These are phyloP conservation scores for Phyllostomus discolor DNA, from an alignment of 2,113 vertebrate genomes.

Conservation along the genomic window DNA sequence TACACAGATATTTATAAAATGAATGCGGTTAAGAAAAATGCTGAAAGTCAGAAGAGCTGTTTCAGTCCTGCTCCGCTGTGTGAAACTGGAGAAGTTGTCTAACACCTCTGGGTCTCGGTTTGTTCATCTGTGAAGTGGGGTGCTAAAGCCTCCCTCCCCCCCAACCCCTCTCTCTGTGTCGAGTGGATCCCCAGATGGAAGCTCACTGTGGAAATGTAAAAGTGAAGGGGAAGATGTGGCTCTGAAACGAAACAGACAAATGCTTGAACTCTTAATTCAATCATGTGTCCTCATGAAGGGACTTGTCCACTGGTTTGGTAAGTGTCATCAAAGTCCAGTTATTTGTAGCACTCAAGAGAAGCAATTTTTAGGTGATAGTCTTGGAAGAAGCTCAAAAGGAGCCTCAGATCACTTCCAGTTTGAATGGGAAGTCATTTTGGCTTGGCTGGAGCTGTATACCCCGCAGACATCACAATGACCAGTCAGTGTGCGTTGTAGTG, in stretches of 20 bases:
- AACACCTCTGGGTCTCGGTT: not conserved
- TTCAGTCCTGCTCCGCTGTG: not conserved
- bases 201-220: not conserved
- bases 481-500: not conserved
- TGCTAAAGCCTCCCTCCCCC: not conserved
- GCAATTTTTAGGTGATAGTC: not conserved
- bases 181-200: not conserved
- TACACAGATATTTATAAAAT: slow-evolving; percentile 24
- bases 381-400: not conserved
- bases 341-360: not conserved
- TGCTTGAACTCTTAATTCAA: not conserved
- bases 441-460: not conserved
- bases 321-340: not conserved
- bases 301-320: not conserved
- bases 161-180: not conserved
- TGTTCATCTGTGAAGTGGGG: not conserved
- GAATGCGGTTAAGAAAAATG: not conserved
- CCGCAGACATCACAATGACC: not conserved
- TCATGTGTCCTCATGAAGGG: not conserved
- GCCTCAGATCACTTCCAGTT: not conserved
- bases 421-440: not conserved
- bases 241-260: not conserved
- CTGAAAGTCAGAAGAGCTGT: slow-evolving; percentile 16
- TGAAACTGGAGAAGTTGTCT: not conserved
- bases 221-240: not conserved